A percentile compares a stretch with the other conserved stretches of the same genome.
These are phyloP conservation scores for Hemaris fuciformis DNA, from an alignment of 2,888 invertebrate genomes.

Conservation along the genomic window DNA sequence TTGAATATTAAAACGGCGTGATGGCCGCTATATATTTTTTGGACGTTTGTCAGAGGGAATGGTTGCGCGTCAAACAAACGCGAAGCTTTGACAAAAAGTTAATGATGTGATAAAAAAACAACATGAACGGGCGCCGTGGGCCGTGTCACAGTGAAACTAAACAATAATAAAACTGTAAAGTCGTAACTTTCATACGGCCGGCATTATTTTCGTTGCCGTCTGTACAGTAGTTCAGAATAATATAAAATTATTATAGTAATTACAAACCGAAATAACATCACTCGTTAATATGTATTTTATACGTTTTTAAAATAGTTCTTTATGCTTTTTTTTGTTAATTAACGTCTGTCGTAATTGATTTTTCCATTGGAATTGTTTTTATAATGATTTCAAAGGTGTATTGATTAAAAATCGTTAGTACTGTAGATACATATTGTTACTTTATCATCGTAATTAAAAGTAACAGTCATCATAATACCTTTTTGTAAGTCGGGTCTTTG, in stretches of 20 bases:
- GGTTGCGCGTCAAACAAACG: constrained; percentile 49
- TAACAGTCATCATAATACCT: background rate
- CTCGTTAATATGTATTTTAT: constrained; percentile 8
- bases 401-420: background rate
- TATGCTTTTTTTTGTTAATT: background rate
- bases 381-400: background rate
- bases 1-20: constrained; percentile 48
- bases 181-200: constrained; percentile 42
- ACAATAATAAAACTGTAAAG: constrained; percentile 60
- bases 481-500: no score
- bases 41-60: constrained; percentile 44
- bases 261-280: constrained; percentile 14
- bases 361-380: background rate
- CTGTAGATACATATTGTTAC: background rate
- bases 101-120: constrained; percentile 63
- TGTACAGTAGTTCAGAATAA: constrained; percentile 17
- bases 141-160: constrained; percentile 69
- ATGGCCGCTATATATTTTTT: constrained; percentile 29
- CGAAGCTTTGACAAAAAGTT: constrained; percentile 77
- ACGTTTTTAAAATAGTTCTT: background rate
- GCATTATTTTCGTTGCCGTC: constrained; percentile 33
- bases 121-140: constrained; percentile 62
- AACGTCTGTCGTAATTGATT: constrained; percentile 1
- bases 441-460: background rate
- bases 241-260: constrained; percentile 19